phyloP scores from a whole-genome alignment of 1,140 invertebrate species.

The Cylas formicarius region DNA sequence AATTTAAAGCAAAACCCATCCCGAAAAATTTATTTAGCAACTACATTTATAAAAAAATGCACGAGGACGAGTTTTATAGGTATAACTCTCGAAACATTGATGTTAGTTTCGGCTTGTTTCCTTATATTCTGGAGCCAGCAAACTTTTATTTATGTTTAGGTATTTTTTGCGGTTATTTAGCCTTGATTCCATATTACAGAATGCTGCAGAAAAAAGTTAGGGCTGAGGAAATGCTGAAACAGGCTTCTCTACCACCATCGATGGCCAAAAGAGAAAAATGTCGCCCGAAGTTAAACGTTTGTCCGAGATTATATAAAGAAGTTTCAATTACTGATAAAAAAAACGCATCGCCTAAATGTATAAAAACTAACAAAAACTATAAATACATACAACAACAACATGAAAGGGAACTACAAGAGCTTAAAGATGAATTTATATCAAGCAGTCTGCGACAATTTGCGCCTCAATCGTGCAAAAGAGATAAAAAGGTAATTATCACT shows the following conservation, averaged over 20 bases:
- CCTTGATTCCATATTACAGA: conserved; percentile 37
- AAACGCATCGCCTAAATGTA: too few species aligned
- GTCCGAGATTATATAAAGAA: conserved; percentile 35
- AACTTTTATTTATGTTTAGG: too few species aligned
- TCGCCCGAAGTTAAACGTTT: conserved; percentile 33
- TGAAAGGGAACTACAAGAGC: conserved; percentile 38
- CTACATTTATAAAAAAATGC: conserved; percentile 60
- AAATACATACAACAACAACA: conserved; percentile 29
- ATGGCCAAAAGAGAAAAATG: conserved; percentile 57
- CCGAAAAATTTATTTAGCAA: conserved; percentile 62
- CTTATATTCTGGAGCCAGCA: too few species aligned
- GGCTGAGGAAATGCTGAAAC: conserved; percentile 59
- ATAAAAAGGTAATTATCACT: conserved; percentile 25
- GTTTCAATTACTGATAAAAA: conserved; percentile 29
- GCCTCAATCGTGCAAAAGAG: conserved; percentile 44
- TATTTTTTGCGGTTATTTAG: too few species aligned
- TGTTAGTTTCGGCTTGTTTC: too few species aligned
- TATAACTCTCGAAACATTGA: too few species aligned
- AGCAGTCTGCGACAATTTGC: conserved; percentile 48
- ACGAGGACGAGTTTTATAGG: conserved; percentile 64
- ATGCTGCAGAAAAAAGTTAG: conserved; percentile 59
- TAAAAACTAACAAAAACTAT: conserved; percentile 22
- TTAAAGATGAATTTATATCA: conserved; percentile 46
- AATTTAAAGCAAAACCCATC: conserved; percentile 58
- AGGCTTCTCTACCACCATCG: conserved; percentile 57